Evolutionary conservation across 2,797 vertebrate species (phyloP).

Genomic region (Sarcoramphus papa): DNA sequence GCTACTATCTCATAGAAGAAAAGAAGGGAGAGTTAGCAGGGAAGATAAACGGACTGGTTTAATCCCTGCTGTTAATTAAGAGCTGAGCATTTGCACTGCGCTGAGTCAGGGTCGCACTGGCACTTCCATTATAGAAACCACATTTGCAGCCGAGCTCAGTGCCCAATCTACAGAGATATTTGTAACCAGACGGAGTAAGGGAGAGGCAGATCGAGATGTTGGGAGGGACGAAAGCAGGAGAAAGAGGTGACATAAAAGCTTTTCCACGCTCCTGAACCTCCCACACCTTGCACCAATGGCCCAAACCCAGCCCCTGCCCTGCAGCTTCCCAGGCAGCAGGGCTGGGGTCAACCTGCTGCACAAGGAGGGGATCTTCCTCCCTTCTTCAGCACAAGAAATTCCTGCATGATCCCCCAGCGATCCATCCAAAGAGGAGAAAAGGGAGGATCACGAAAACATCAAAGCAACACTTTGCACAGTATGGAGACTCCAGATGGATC

Average conservation of each 20-base stretch:
- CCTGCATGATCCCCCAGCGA: background rate
- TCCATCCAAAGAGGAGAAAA: background rate
- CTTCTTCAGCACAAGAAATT: background rate
- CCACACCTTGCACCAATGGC: background rate
- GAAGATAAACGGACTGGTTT: conserved; percentile 23
- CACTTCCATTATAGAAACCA: background rate
- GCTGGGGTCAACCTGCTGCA: background rate
- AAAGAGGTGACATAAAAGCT: background rate
- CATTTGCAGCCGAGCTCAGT: background rate
- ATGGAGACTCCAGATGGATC: background rate
- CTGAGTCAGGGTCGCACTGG: background rate
- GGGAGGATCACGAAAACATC: background rate
- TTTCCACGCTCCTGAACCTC: background rate
- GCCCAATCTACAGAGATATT: accelerated
- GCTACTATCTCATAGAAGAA: background rate
- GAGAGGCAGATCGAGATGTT: background rate
- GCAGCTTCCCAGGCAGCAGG: background rate
- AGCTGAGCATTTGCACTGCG: background rate
- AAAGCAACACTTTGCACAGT: background rate
- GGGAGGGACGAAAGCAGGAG: background rate
- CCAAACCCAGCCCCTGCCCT: background rate
- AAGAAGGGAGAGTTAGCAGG: conserved; percentile 31
- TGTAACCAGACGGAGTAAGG: background rate
- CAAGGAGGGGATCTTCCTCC: background rate
- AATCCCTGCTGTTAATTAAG: conserved; percentile 38